Base-by-base conservation (phyloP, 2,888 invertebrate genomes). In the Sesamia inferens region DNA sequence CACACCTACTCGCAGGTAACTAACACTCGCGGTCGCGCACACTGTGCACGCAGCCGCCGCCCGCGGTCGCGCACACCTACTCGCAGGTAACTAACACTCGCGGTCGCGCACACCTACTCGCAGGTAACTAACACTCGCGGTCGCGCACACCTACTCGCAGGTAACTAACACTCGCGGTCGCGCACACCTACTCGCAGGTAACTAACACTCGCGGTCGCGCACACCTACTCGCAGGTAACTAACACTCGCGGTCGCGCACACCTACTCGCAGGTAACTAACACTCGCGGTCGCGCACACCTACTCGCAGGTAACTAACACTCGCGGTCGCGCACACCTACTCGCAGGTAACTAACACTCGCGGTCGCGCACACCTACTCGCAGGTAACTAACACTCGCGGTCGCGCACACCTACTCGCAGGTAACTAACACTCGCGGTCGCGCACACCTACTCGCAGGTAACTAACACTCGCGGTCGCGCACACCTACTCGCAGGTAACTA, bases 401-500 rank as follows among this genome's bases (percentile, higher is more conserved):
- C 72, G 99, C 99, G 0, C 97, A 98, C 5, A 90, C 92, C 0
- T 90, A 92, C 72, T 98, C 98, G 0, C 97, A 98, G 92, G 94
- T 94, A 31, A n/a, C n/a, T n/a, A n/a, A n/a, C n/a, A n/a, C n/a
- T n/a, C 0, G 99, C 99, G 0, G 98, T 99, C 72, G 99, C 99
- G 0, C 97, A 98, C 5, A 90, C 92, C 0, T 90, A 92, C 72
- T 98, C 98, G 0, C 97, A 98, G 92, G 94, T 94, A 31, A n/a
- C n/a, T n/a, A n/a, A n/a, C n/a, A n/a, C n/a, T n/a, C 0, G 99
- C 99, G 0, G 98, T 99, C 72, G 99, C 99, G 0, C 97, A 98
- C 5, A 90, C 92, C 0, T 90, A 92, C 72, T 98, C 98, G 0
- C 97, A 98, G 92, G 94, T 94, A 31, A n/a, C n/a, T n/a, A n/a